Percentiles rank a stretch among this genome's conserved stretches.
Conservation (phyloP, 2,797 vertebrate species). For the Psittacula derbiana region DNA sequence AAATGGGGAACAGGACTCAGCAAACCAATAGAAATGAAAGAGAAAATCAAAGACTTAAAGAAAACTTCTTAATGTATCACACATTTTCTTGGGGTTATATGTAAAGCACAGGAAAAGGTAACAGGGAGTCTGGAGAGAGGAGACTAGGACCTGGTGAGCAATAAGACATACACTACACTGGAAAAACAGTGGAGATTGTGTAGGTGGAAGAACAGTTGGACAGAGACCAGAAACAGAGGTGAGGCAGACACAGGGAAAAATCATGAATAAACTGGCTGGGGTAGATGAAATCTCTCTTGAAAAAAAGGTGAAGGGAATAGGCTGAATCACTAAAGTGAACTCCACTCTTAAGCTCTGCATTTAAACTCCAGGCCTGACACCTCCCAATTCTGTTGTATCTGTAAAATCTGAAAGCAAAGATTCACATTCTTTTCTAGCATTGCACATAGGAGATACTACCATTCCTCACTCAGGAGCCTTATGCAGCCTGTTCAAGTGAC, state of each 20-base stretch:
- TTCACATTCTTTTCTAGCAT: background rate
- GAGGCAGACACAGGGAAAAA: background rate
- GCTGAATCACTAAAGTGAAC: background rate
- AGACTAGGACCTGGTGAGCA: background rate
- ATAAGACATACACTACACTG: background rate
- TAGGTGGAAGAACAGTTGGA: background rate
- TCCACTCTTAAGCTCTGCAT: background rate
- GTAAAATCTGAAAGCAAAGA: background rate
- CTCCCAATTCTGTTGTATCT: background rate
- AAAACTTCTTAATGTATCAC: background rate
- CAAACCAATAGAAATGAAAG: background rate
- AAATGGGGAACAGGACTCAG: background rate
- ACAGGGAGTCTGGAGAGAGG: background rate
- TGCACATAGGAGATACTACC: background rate
- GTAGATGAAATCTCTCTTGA: background rate
- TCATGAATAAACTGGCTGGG: background rate
- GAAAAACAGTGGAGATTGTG: background rate
- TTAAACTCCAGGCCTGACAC: background rate
- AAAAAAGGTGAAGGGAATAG: background rate
- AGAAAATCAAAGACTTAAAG: background rate
- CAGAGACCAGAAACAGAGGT: background rate
- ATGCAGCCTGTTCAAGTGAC: background rate
- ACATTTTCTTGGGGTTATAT: background rate
- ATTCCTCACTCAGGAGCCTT: background rate
- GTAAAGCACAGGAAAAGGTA: background rate